Conservation (phyloP, 2,888 invertebrate species). For the Pterobdella sp. region DNA sequence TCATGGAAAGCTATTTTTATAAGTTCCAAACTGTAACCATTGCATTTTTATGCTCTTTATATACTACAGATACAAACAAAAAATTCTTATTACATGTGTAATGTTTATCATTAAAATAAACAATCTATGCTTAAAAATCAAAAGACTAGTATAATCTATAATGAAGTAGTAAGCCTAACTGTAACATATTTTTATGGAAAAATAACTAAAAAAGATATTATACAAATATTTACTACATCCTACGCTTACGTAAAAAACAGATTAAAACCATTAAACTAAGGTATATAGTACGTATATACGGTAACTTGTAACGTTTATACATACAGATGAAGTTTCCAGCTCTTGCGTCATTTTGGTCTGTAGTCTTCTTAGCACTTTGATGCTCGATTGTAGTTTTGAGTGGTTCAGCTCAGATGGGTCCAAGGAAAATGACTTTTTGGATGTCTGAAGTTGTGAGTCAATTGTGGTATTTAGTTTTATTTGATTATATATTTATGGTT, state of each 20-base stretch:
- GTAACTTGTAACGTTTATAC: background rate
- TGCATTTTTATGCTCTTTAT: background rate
- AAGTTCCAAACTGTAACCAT: background rate
- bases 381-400: constrained; percentile 4
- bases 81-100: no score
- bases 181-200: no score
- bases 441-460: background rate
- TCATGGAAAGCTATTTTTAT: no score
- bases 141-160: no score
- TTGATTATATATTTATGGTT: no score
- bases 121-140: no score
- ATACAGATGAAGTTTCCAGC: background rate
- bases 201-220: background rate
- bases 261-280: no score
- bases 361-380: background rate
- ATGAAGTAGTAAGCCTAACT: no score
- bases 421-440: background rate
- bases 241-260: background rate
- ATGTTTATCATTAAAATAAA: no score
- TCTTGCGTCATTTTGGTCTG: constrained; percentile 6
- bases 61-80: no score
- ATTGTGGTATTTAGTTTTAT: background rate
- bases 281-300: no score
- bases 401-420: constrained; percentile 4
- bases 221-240: background rate